Evolutionary conservation across 1,140 invertebrate species (phyloP).

Genomic region (Eupristina koningsbergeri): DNA sequence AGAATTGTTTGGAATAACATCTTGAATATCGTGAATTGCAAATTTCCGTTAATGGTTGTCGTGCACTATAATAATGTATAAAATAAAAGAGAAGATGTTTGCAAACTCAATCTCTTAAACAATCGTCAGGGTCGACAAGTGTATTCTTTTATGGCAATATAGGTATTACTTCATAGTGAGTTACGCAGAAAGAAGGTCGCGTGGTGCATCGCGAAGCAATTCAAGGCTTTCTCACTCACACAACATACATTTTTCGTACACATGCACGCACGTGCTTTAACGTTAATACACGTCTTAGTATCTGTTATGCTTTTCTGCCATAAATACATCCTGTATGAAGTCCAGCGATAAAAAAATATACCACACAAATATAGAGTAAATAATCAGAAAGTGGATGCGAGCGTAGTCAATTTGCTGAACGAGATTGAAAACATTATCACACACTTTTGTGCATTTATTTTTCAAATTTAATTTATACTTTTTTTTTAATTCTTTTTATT

Average conservation of each 20-base stretch:
- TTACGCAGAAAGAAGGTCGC: constrained; percentile 46
- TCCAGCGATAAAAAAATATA: neutral
- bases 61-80: constrained; percentile 5
- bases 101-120: constrained; percentile 41
- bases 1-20: neutral
- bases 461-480: neutral
- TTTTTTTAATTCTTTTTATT: too few relatives aligned
- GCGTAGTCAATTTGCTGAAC: neutral
- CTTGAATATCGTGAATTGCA: neutral
- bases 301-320: neutral
- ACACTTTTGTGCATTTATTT: neutral
- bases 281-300: neutral
- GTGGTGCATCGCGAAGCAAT: constrained; percentile 25
- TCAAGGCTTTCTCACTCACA: constrained; percentile 24
- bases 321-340: constrained; percentile 7
- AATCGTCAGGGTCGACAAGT: constrained; percentile 46
- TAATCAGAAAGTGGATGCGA: constrained; percentile 7
- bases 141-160: constrained; percentile 40
- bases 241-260: neutral
- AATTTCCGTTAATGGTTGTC: constrained; percentile 27
- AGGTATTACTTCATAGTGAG: constrained; percentile 45
- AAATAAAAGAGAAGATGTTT: constrained; percentile 24
- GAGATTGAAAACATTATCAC: neutral
- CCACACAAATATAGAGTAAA: constrained; percentile 32
- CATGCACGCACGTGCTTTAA: neutral